phyloP scores from a whole-genome alignment of 1,140 invertebrate species.

The Danaus plexippus region DNA sequence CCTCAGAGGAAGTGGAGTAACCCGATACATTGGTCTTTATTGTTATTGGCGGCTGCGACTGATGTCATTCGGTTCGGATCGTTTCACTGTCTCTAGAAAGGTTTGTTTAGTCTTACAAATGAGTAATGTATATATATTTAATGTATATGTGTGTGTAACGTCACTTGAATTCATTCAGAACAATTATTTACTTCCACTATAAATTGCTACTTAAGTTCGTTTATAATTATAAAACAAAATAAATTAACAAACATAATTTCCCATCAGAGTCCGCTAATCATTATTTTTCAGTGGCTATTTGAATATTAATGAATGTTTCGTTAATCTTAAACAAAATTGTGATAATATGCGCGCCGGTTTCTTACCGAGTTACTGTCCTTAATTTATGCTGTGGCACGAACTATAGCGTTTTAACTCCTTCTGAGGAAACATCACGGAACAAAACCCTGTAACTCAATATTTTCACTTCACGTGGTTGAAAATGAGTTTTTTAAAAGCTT shows the following conservation, averaged over 20 bases:
- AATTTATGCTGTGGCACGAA: constrained; percentile 68
- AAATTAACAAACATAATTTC: constrained; percentile 12
- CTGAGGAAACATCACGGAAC: constrained; percentile 35
- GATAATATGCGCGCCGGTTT: constrained; percentile 64
- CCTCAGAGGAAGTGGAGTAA: constrained; percentile 12
- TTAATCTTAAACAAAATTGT: constrained; percentile 63
- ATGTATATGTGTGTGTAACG: too few species aligned
- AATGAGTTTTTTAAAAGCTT: too few species aligned
- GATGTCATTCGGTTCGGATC: constrained; percentile 24
- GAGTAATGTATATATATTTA: not conserved
- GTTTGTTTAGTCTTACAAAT: not conserved
- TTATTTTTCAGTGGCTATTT: constrained; percentile 35
- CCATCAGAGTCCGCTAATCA: constrained; percentile 6
- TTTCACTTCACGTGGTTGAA: constrained; percentile 9
- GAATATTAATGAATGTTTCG: constrained; percentile 64
- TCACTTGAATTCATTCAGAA: too few species aligned
- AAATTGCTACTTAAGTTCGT: not conserved
- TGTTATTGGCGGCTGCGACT: constrained; percentile 31
- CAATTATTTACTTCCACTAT: too few species aligned
- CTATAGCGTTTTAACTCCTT: constrained; percentile 71
- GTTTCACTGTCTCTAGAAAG: constrained; percentile 2
- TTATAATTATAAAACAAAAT: not conserved
- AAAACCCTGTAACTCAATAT: constrained; percentile 28
- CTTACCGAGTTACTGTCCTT: constrained; percentile 51
- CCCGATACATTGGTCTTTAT: constrained; percentile 28